Evolutionary conservation across 92 coral and sea anemone genomes (phyloP).

Genomic region (Porites lobata): DNA sequence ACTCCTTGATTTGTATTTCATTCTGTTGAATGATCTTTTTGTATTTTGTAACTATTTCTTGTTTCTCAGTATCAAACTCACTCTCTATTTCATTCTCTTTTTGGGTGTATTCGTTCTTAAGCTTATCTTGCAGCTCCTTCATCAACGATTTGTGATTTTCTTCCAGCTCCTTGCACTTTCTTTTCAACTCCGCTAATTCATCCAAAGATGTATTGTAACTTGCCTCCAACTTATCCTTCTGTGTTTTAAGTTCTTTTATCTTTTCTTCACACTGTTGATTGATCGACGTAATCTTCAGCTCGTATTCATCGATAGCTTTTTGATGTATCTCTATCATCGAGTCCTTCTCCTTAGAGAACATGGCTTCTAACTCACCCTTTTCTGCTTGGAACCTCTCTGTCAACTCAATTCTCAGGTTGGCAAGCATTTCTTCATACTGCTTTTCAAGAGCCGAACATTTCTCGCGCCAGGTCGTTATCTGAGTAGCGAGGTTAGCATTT

Average conservation of each 20-base stretch:
- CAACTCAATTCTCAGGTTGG: conserved; percentile 60
- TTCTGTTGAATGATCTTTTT: conserved; percentile 46
- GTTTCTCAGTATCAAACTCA: conserved; percentile 63
- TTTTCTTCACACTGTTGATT: conserved; percentile 58
- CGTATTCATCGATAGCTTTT: conserved; percentile 55
- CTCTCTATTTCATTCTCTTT: conserved; percentile 64
- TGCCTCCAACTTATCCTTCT: conserved; percentile 49
- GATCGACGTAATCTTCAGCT: conserved; percentile 34
- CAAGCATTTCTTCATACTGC: conserved; percentile 61
- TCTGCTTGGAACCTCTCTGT: conserved; percentile 60
- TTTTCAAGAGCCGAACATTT: conserved; percentile 61
- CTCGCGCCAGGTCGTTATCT: conserved; percentile 44
- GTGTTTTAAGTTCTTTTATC: conserved; percentile 43
- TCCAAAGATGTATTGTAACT: conserved; percentile 25
- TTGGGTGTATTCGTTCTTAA: conserved; percentile 47
- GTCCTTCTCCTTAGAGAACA: conserved; percentile 48
- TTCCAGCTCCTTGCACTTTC: conserved; percentile 31
- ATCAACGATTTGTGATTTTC: conserved; percentile 32
- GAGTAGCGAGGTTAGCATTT: conserved; percentile 32
- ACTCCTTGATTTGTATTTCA: conserved; percentile 33
- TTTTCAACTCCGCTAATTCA: conserved; percentile 43
- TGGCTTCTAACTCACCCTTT: conserved; percentile 71
- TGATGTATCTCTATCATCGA: conserved; percentile 37
- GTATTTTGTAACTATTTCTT: conserved; percentile 55
- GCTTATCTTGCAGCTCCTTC: conserved; percentile 42